Evolutionary conservation across 1,140 invertebrate species (phyloP).

Genomic region (Epicauta chinensis): DNA sequence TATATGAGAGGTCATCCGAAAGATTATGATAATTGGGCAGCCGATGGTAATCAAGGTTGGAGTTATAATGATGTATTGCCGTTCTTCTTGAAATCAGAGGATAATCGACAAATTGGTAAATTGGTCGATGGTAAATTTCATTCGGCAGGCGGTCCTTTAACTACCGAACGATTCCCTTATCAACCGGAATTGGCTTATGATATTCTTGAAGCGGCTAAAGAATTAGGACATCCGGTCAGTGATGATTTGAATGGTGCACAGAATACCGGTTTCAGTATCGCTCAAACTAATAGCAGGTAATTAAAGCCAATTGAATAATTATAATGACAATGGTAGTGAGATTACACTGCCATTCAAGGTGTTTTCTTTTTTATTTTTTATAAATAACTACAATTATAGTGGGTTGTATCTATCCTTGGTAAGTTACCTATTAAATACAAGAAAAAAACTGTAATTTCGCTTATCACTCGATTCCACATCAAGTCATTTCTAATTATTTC

Average conservation of each 20-base stretch:
- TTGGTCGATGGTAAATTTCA: constrained; percentile 43
- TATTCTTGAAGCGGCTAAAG: constrained; percentile 53
- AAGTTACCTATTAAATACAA: no score
- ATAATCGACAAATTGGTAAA: constrained; percentile 48
- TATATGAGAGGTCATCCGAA: constrained; percentile 62
- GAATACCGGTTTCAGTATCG: constrained; percentile 41
- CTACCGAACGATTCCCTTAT: constrained; percentile 47
- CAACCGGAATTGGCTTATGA: constrained; percentile 48
- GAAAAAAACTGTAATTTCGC: no score
- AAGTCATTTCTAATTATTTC: no score
- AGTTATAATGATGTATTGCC: constrained; percentile 47
- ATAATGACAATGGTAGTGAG: no score
- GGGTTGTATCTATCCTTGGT: no score
- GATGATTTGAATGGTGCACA: constrained; percentile 54
- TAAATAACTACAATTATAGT: no score
- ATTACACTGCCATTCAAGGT: no score
- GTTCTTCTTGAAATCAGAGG: constrained; percentile 51
- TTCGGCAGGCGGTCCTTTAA: constrained; percentile 44
- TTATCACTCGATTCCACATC: no score
- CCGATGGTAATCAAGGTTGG: constrained; percentile 37
- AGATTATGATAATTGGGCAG: constrained; percentile 67
- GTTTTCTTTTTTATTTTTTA: no score
- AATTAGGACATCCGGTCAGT: constrained; percentile 49
- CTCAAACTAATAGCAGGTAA: constrained; percentile 39
- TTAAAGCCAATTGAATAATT: neutral